These are phyloP conservation scores for Diadegma fenestrale DNA, from an alignment of 2,888 invertebrate species.

Conservation along the genomic window DNA sequence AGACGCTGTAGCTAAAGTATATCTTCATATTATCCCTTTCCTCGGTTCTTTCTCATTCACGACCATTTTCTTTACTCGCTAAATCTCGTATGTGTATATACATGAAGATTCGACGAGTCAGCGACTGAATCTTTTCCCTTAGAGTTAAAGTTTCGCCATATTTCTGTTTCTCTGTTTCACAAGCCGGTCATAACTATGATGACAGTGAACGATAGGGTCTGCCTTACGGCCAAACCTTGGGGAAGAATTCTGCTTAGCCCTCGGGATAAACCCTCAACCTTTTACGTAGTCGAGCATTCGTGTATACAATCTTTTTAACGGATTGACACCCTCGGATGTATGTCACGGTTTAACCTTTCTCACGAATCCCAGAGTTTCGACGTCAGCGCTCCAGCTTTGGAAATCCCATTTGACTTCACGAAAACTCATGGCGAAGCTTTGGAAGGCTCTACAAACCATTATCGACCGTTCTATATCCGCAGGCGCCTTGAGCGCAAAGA, in stretches of 20 bases:
- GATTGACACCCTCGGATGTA: conserved; percentile 39
- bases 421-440: neutral
- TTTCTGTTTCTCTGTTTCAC: conserved; percentile 24
- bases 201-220: conserved; percentile 24
- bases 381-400: conserved; percentile 19
- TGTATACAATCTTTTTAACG: conserved; percentile 19
- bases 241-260: conserved; percentile 37
- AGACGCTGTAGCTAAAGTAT: conserved; percentile 52
- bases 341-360: conserved; percentile 6
- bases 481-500: conserved; percentile 11
- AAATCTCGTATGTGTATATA: neutral
- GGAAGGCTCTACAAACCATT: conserved; percentile 6
- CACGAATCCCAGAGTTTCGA: conserved; percentile 26
- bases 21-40: conserved; percentile 47
- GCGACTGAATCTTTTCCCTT: neutral
- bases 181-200: conserved; percentile 25
- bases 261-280: conserved; percentile 21
- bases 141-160: conserved; percentile 14
- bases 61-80: neutral
- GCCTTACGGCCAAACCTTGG: conserved; percentile 9
- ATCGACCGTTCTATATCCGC: conserved; percentile 29
- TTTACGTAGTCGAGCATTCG: conserved; percentile 8
- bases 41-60: conserved; percentile 48
- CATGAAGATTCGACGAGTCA: neutral
- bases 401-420: conserved; percentile 11